A percentile compares a stretch with the other conserved stretches of the same genome.
phyloP scores from a whole-genome alignment of 1,140 invertebrate species.

The Conus ventricosus region DNA sequence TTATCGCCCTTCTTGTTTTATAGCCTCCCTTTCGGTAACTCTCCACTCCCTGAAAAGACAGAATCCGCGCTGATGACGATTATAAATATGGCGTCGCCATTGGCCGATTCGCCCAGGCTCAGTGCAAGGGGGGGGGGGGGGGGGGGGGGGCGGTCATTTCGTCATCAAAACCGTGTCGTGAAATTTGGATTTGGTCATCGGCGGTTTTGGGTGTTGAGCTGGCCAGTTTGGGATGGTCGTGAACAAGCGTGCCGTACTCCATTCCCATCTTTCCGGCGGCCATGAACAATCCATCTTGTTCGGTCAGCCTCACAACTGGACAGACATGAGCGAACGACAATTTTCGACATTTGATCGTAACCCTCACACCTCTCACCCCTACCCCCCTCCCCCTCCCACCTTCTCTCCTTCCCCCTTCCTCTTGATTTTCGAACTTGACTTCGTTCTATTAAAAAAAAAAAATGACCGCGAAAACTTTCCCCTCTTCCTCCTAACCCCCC shows the following conservation, averaged over 20 bases:
- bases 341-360: no score
- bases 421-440: no score
- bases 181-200: not conserved
- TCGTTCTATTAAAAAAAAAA: no score
- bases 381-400: not conserved
- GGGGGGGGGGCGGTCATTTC: not conserved
- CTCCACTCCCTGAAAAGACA: not conserved
- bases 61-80: not conserved
- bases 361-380: not conserved
- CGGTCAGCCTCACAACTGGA: no score
- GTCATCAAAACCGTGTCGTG: not conserved
- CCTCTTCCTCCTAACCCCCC: not conserved
- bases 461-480: no score
- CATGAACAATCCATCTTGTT: not conserved
- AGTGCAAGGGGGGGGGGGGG: not conserved
- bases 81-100: not conserved
- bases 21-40: not conserved
- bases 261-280: not conserved
- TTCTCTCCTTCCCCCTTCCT: not conserved
- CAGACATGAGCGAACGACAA: no score
- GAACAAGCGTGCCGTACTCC: not conserved
- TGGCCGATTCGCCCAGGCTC: not conserved
- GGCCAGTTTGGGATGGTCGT: not conserved
- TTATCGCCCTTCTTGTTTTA: not conserved
- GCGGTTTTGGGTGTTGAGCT: not conserved